Base-by-base conservation (phyloP, 2,888 invertebrate species). In the Liodrosophila aerea region DNA sequence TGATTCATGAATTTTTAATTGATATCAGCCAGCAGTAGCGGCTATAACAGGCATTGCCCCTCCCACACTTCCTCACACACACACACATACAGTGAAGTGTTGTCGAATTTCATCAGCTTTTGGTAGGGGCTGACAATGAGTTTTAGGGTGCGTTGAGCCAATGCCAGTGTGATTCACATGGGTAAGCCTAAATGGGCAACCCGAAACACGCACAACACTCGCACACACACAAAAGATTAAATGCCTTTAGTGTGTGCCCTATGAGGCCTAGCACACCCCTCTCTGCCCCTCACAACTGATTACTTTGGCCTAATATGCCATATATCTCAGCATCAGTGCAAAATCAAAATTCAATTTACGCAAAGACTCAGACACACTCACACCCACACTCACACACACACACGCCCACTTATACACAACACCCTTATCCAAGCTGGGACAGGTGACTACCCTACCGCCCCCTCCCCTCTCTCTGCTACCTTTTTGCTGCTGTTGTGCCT, bases 271-370 rank as follows among this genome's bases (percentile, higher is more conserved):
- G 30, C 34, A 29, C 7, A 4, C 18, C 7, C 29, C 0, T n/a
- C n/a, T 13, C 11, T 9, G 12, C 43, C 18, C 34, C 29, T 50
- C 64, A 22, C 22, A 73, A 64, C 85, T 84, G 86, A 86, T 86
- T 81, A 81, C 86, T 76, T 70, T 63, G 73, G 82, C 85, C 83
- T 81, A 86, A 86, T 81, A 84, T 72, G 86, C 81, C 85, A 86
- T 81, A 86, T 81, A 86, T 81, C 81, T 84, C 86, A 86, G 85
- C 85, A 81, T 81, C 82, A 77, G 86, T 81, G 81, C 75, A 86
- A 86, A 81, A 81, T 81, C 81, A 81, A 85, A 81, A 81, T 81
- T 81, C 86, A 86, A 82, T 82, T 86, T 82, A 85, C 81, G 75
- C 86, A 86, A 82, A 84, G 59, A 64, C 81, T 54, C 57, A 57